Conservation (phyloP, 2,797 vertebrate species). For the Philypnodon macrostomus region DNA sequence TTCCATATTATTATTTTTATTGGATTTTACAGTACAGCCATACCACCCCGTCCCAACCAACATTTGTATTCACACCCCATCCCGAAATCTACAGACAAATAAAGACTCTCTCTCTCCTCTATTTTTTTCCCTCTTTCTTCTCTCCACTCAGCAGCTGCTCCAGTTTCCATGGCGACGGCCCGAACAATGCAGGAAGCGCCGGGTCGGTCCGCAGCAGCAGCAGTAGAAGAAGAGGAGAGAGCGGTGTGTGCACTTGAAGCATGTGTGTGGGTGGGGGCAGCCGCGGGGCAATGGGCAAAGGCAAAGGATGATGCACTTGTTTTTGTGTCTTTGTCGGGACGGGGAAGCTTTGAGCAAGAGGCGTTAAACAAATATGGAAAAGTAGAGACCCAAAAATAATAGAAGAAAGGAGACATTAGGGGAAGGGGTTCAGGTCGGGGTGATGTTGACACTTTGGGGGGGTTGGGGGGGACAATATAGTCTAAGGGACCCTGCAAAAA, state of each 20-base stretch:
- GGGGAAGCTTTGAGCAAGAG: slow-evolving; percentile 38
- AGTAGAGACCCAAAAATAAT: slow-evolving; percentile 23
- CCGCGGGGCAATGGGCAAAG: slow-evolving; percentile 59
- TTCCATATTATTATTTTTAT: too few relatives aligned
- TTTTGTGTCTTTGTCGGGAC: slow-evolving; percentile 70
- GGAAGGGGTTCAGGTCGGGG: not conserved
- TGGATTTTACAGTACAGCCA: too few relatives aligned
- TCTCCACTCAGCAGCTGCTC: slow-evolving; percentile 91
- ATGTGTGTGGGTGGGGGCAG: slow-evolving; percentile 58
- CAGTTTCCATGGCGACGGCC: slow-evolving; percentile 84
- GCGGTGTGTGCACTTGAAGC: slow-evolving; percentile 47
- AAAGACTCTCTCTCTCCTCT: slow-evolving; percentile 62
- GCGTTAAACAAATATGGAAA: slow-evolving; percentile 57
- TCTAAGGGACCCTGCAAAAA: too few relatives aligned
- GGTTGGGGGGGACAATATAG: slow-evolving; percentile 22
- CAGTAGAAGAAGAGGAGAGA: slow-evolving; percentile 30
- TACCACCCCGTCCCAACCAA: slow-evolving; percentile 71
- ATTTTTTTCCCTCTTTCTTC: not conserved
- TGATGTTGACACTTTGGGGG: not conserved
- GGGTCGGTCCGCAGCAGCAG: slow-evolving; percentile 53
- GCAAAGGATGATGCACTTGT: slow-evolving; percentile 63
- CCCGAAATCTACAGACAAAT: slow-evolving; percentile 73
- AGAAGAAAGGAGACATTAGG: slow-evolving; percentile 2
- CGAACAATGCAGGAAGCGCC: slow-evolving; percentile 84
- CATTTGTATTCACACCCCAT: slow-evolving; percentile 67